Conservation (phyloP, 2,113 vertebrate genomes). For the Callipepla squamata region DNA sequence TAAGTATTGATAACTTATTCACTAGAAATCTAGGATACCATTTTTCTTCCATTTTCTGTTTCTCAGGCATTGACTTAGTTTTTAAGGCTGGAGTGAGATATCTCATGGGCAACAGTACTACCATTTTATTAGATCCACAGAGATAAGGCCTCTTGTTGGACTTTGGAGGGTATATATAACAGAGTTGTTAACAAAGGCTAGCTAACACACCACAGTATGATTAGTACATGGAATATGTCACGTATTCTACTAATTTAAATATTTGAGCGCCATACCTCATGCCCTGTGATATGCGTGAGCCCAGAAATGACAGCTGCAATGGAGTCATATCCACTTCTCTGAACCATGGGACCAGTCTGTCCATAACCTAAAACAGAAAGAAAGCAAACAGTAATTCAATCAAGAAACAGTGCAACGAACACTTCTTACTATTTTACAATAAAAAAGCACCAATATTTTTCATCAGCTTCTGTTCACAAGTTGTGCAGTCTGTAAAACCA, state of each 20-base stretch:
- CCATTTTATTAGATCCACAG: neutral
- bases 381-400: neutral
- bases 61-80: neutral
- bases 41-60: neutral
- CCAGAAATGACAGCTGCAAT: slow-evolving; percentile 92
- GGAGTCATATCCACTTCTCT: slow-evolving; percentile 90
- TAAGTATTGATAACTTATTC: neutral
- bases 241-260: neutral
- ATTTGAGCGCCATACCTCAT: slow-evolving; percentile 81
- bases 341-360: slow-evolving; percentile 88
- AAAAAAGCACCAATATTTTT: neutral
- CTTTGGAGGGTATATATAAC: neutral
- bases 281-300: slow-evolving; percentile 94
- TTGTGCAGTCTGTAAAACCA: neutral
- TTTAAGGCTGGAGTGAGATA: neutral
- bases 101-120: neutral
- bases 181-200: neutral
- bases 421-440: neutral
- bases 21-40: neutral
- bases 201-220: neutral
- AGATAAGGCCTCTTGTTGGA: neutral
- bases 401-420: neutral
- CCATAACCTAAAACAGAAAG: slow-evolving; percentile 86
- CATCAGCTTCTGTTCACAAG: neutral
- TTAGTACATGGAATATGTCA: neutral